Percentiles rank a stretch among this genome's conserved stretches.
Conservation (phyloP, 1,140 invertebrate genomes). For the Branchinecta lindahli region DNA sequence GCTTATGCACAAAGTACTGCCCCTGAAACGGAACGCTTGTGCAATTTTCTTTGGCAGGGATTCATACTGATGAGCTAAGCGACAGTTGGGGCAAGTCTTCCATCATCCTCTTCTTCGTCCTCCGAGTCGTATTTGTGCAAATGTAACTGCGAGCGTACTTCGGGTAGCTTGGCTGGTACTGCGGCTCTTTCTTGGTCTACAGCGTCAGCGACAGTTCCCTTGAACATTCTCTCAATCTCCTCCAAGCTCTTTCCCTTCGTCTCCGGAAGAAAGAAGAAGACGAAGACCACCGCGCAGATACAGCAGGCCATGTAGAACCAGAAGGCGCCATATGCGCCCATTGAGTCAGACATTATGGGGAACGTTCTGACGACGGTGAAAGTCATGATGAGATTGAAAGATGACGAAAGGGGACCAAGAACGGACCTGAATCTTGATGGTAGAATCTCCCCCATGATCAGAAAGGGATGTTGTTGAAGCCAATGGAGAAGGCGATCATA, state of each 20-base stretch:
- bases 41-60: no score
- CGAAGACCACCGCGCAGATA: slow-evolving; percentile 37
- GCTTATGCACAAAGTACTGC: no score
- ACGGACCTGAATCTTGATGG: slow-evolving; percentile 37
- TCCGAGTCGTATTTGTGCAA: no score
- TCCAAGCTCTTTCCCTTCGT: slow-evolving; percentile 58
- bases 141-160: no score
- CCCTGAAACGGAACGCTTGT: no score
- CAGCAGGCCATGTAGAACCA: slow-evolving; percentile 43
- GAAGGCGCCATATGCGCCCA: slow-evolving; percentile 33
- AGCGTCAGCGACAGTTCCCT: background rate
- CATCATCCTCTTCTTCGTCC: no score
- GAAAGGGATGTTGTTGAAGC: slow-evolving; percentile 58
- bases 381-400: slow-evolving; percentile 19
- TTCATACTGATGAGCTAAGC: no score
- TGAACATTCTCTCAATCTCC: slow-evolving; percentile 49
- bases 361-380: slow-evolving; percentile 19
- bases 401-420: slow-evolving; percentile 32
- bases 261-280: slow-evolving; percentile 55
- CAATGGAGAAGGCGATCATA: slow-evolving; percentile 33
- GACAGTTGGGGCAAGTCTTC: no score
- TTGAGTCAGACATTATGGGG: slow-evolving; percentile 20
- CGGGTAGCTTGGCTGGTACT: no score
- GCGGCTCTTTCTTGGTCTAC: no score
- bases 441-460: slow-evolving; percentile 46